These are phyloP conservation scores for Acanthosepion pharaonis DNA, from an alignment of 2,888 invertebrate species.

Conservation along the genomic window DNA sequence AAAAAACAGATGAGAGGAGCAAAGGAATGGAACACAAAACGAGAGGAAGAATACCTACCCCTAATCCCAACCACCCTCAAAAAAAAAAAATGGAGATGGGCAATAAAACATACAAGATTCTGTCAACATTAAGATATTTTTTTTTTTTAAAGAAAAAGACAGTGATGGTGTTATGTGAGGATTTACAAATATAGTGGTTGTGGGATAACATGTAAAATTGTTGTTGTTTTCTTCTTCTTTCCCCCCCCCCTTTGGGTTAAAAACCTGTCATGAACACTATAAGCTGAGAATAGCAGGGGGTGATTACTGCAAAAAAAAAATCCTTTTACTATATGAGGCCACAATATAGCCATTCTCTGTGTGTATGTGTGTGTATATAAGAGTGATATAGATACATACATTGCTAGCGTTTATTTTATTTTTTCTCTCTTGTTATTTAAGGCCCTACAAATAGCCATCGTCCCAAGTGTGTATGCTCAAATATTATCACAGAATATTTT, in stretches of 20 bases:
- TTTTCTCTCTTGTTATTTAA: neutral
- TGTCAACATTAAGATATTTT: neutral
- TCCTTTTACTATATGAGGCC: neutral
- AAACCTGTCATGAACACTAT: neutral
- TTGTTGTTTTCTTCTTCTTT: neutral
- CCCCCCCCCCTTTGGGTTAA: neutral
- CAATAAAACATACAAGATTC: neutral
- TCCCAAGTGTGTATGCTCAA: conserved; percentile 40
- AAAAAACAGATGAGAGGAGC: neutral
- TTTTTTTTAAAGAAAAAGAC: neutral
- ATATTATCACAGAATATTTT: conserved; percentile 47
- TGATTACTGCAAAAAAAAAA: neutral
- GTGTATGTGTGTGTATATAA: neutral
- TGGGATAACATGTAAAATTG: neutral
- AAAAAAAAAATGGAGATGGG: neutral
- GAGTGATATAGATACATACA: neutral
- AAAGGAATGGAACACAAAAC: neutral
- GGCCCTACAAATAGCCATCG: conserved; percentile 15
- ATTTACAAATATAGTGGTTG: neutral
- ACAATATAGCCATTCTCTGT: neutral
- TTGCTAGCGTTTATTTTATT: conserved; percentile 15
- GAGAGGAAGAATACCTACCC: neutral
- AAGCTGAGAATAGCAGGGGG: neutral
- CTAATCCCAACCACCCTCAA: neutral
- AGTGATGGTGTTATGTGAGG: too few relatives aligned